Conservation (phyloP, 2,113 vertebrate species). For the Lepisosteus osseus region DNA sequence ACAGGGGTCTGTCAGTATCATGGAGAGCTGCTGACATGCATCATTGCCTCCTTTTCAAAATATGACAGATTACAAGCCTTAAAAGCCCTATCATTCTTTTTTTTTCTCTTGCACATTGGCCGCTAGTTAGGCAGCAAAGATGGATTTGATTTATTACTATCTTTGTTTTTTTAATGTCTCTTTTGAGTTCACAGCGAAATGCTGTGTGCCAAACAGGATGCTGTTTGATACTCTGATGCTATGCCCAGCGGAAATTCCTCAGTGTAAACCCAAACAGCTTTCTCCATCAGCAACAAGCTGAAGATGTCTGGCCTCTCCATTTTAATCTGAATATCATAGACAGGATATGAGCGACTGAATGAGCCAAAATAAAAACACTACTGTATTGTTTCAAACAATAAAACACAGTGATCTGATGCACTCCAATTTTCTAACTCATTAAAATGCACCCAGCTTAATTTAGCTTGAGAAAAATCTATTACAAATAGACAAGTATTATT, state of each 20-base stretch:
- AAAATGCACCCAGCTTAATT: not conserved
- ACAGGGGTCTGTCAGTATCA: constrained; percentile 4
- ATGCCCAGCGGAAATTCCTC: constrained; percentile 3
- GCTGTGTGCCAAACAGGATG: constrained; percentile 15
- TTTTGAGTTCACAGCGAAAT: not conserved
- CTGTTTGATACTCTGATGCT: constrained; percentile 17
- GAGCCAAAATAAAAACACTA: not conserved
- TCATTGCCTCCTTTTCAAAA: constrained; percentile 43
- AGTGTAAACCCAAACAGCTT: too few species aligned
- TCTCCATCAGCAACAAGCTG: constrained; percentile 1
- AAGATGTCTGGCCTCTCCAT: constrained; percentile 4
- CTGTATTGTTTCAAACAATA: too few species aligned
- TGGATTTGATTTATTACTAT: constrained; percentile 16
- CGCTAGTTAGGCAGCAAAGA: constrained; percentile 16
- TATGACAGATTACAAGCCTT: constrained; percentile 40
- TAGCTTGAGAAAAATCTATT: not conserved
- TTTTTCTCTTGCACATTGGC: constrained; percentile 24
- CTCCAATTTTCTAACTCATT: too few species aligned
- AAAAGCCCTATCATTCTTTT: constrained; percentile 44
- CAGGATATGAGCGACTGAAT: not conserved
- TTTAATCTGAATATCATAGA: not conserved
- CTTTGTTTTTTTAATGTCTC: not conserved
- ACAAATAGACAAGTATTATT: too few species aligned
- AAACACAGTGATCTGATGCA: too few species aligned
- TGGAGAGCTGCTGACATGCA: constrained; percentile 33